Conservation (phyloP, 1,140 invertebrate species). For the Notospermus geniculatus region DNA sequence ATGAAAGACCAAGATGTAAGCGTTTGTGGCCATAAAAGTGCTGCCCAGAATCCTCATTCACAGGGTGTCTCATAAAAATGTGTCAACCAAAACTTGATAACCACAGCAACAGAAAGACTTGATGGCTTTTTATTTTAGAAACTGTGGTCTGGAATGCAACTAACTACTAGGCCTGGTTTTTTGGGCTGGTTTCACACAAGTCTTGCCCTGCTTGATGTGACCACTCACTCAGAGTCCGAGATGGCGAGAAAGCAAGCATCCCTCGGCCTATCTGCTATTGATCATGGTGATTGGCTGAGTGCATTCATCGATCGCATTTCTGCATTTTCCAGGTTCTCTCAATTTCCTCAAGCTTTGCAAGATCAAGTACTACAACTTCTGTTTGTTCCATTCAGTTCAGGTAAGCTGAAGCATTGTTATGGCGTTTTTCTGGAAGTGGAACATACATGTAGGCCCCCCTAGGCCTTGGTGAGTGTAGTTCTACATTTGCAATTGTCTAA, state of each 20-base stretch:
- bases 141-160: background rate
- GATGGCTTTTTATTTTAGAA: too few relatives aligned
- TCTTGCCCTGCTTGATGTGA: background rate
- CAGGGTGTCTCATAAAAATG: too few relatives aligned
- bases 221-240: background rate
- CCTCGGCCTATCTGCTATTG: background rate
- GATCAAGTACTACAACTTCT: conserved; percentile 97
- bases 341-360: conserved; percentile 99
- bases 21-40: too few relatives aligned
- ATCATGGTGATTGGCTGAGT: background rate
- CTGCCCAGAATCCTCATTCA: too few relatives aligned
- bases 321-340: conserved; percentile 69
- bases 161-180: background rate
- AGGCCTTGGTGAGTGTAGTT: too few relatives aligned
- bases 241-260: background rate
- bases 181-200: background rate
- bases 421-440: too few relatives aligned
- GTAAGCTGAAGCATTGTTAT: conserved; percentile 33
- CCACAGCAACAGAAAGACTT: too few relatives aligned
- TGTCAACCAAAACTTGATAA: too few relatives aligned
- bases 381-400: conserved; percentile 89
- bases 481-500: too few relatives aligned
- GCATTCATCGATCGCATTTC: background rate
- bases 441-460: too few relatives aligned
- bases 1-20: conserved; percentile 78